Evolutionary conservation across 2,113 vertebrate genomes (phyloP).

Genomic region (Sebastes fasciatus): DNA sequence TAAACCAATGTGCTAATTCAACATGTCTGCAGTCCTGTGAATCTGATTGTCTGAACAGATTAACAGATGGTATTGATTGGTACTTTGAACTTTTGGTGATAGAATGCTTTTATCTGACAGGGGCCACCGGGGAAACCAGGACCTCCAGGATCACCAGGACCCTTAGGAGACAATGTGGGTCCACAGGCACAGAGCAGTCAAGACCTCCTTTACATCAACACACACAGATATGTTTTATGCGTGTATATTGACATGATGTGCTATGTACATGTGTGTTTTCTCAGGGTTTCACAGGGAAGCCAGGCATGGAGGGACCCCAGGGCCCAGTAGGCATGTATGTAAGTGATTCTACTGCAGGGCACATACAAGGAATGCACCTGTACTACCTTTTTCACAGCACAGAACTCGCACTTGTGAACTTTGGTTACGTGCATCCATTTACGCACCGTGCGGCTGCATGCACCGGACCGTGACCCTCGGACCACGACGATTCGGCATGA

Average conservation of each 20-base stretch:
- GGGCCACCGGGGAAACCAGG: constrained; percentile 84
- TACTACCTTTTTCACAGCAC: neutral
- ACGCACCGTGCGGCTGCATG: too few species aligned
- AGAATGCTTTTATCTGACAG: constrained; percentile 69
- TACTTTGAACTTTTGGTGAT: constrained; percentile 6
- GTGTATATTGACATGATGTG: neutral
- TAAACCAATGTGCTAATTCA: too few species aligned
- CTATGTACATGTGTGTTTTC: constrained; percentile 32
- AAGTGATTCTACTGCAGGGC: constrained; percentile 82
- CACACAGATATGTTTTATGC: neutral
- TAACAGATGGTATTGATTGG: neutral
- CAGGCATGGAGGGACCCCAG: constrained; percentile 87
- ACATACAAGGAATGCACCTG: constrained; percentile 24
- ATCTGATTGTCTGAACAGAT: neutral
- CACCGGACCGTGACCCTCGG: too few species aligned
- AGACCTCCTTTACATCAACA: neutral
- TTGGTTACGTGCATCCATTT: too few species aligned
- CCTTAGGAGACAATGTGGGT: constrained; percentile 85
- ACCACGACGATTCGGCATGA: neutral
- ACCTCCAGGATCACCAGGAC: constrained; percentile 78
- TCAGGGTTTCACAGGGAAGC: constrained; percentile 90
- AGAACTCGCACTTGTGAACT: too few species aligned
- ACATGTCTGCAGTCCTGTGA: neutral
- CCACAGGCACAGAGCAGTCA: neutral
- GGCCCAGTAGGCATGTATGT: constrained; percentile 91